Conservation (phyloP, 2,113 vertebrate genomes). For the Salvelinus sp. region DNA sequence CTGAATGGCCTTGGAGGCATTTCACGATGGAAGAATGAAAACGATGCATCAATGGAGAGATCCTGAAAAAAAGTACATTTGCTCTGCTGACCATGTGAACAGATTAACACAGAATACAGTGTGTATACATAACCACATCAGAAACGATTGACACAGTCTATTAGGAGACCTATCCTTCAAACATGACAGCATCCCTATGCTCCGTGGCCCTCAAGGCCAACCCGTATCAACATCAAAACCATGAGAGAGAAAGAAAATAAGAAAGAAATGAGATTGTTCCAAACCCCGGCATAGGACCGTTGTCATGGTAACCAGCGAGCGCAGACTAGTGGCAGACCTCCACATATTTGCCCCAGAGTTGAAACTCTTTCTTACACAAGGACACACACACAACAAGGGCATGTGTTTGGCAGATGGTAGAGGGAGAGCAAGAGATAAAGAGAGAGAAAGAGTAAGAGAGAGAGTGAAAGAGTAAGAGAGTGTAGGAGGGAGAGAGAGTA, state of each 20-base stretch:
- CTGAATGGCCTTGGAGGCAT: background rate
- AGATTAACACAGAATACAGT: constrained; percentile 10
- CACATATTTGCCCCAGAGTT: constrained; percentile 30
- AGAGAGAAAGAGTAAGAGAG: background rate
- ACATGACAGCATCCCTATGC: background rate
- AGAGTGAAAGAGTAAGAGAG: background rate
- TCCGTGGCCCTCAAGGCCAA: constrained; percentile 45
- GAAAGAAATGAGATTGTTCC: constrained; percentile 58
- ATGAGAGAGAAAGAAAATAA: constrained; percentile 4
- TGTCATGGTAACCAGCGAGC: constrained; percentile 73
- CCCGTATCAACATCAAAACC: constrained; percentile 46
- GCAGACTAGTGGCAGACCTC: constrained; percentile 51
- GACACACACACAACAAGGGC: constrained; percentile 14
- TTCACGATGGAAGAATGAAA: background rate
- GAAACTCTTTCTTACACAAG: constrained; percentile 9
- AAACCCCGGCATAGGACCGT: constrained; percentile 55
- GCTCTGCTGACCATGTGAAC: background rate
- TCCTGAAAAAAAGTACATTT: background rate
- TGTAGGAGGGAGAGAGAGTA: too few relatives aligned
- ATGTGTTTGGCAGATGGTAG: background rate
- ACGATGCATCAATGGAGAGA: background rate
- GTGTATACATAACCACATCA: background rate
- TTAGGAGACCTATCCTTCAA: constrained; percentile 21
- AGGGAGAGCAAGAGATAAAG: background rate
- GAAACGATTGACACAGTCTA: constrained; percentile 44